Evolutionary conservation across 2,797 vertebrate genomes (phyloP).

Genomic region (Lithobates sylvaticus): DNA sequence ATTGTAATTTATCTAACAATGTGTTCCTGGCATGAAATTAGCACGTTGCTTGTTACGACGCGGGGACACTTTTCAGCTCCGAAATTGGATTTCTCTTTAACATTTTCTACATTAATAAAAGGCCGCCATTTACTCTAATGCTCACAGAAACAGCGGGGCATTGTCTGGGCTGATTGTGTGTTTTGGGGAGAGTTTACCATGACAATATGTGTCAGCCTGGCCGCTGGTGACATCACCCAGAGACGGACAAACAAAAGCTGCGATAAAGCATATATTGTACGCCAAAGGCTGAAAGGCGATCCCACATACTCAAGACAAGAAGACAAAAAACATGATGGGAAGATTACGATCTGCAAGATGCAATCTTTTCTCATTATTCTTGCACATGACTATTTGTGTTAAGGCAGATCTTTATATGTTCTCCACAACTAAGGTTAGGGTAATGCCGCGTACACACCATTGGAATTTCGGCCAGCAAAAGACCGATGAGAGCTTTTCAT

Average conservation of each 20-base stretch:
- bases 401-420: no score
- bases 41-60: conserved; percentile 36
- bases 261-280: conserved; percentile 39
- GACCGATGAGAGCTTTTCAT: no score
- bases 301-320: conserved; percentile 7
- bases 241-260: conserved; percentile 45
- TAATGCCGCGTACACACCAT: no score
- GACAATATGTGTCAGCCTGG: conserved; percentile 47
- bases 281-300: background rate
- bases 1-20: conserved; percentile 51
- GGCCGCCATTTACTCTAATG: conserved; percentile 43
- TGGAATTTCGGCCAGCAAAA: no score
- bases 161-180: conserved; percentile 50
- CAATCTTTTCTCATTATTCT: conserved; percentile 29
- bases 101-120: conserved; percentile 60
- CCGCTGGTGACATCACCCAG: conserved; percentile 49
- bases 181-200: conserved; percentile 54
- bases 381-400: background rate
- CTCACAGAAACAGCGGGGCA: conserved; percentile 41
- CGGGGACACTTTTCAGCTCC: conserved; percentile 44
- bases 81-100: conserved; percentile 62
- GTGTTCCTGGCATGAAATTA: conserved; percentile 42
- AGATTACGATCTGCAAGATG: conserved; percentile 18
- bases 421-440: no score
- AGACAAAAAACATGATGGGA: background rate